phyloP scores from a whole-genome alignment of 2,797 vertebrate species.

The Bryconaethiops microstoma region DNA sequence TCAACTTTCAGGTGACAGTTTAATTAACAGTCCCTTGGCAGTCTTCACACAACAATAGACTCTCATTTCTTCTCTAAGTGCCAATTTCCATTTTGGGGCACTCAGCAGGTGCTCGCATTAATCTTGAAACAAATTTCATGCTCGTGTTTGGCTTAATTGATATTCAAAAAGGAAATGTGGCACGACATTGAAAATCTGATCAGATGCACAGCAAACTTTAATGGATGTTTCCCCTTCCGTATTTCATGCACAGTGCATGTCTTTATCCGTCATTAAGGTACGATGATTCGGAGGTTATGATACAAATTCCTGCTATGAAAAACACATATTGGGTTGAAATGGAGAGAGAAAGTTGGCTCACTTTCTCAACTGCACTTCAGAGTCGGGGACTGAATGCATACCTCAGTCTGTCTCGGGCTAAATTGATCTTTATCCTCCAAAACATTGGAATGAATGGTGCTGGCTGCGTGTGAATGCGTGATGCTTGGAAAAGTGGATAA shows the following conservation, averaged over 20 bases:
- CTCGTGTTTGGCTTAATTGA: slow-evolving; percentile 78
- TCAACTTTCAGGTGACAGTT: slow-evolving; percentile 82
- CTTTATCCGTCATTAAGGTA: slow-evolving; percentile 50
- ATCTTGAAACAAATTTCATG: slow-evolving; percentile 81
- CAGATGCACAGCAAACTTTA: slow-evolving; percentile 48
- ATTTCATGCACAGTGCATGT: slow-evolving; percentile 28
- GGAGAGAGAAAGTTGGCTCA: neutral
- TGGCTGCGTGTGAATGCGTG: neutral
- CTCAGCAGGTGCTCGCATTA: slow-evolving; percentile 77
- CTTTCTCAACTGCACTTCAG: neutral
- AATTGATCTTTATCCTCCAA: neutral
- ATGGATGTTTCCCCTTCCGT: slow-evolving; percentile 52
- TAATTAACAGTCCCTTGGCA: slow-evolving; percentile 81
- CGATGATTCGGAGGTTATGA: slow-evolving; percentile 37
- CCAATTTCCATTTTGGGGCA: slow-evolving; percentile 77
- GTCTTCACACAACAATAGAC: slow-evolving; percentile 79
- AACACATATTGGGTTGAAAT: neutral
- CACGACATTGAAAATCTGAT: slow-evolving; percentile 53
- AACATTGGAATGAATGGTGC: neutral
- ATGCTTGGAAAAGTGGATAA: neutral
- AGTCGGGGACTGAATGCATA: neutral
- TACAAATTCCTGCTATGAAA: slow-evolving; percentile 22
- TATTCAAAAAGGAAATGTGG: slow-evolving; percentile 64
- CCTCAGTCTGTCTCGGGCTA: neutral
- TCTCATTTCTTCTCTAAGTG: slow-evolving; percentile 80